These are phyloP conservation scores for Agriopis marginaria DNA, from an alignment of 2,888 invertebrate species.

Conservation along the genomic window DNA sequence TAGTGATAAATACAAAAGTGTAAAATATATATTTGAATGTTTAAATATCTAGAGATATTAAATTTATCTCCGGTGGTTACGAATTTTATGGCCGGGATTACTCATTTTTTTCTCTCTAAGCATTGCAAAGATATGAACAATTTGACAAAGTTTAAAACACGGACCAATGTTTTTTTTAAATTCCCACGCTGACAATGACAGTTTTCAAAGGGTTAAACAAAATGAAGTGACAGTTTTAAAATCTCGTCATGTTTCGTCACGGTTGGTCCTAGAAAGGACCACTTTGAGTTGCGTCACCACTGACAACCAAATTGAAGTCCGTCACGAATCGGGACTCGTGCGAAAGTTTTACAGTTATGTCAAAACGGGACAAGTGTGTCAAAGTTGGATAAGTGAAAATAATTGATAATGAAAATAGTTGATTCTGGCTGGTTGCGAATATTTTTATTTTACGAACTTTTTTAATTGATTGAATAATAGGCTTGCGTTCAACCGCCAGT, in stretches of 20 bases:
- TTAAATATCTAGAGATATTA: not conserved
- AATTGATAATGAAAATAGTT: conserved; percentile 34
- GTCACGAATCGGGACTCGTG: conserved; percentile 78
- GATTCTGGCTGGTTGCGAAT: conserved; percentile 24
- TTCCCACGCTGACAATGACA: conserved; percentile 66
- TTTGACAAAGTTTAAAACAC: not conserved
- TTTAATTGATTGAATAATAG: too few species aligned
- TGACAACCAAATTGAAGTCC: conserved; percentile 78
- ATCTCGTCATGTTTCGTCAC: conserved; percentile 74
- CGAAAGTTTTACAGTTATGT: conserved; percentile 55
- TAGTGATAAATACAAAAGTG: conserved; percentile 14
- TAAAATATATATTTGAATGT: not conserved
- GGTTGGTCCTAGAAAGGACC: conserved; percentile 66
- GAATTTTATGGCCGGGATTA: too few species aligned
- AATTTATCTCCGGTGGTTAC: too few species aligned
- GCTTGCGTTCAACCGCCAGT: too few species aligned
- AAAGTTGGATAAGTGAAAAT: conserved; percentile 41
- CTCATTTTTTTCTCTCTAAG: too few species aligned
- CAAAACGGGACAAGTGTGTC: conserved; percentile 19
- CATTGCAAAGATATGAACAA: too few species aligned
- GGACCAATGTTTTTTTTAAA: conserved; percentile 1
- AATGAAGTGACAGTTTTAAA: conserved; percentile 78
- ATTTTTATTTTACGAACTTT: too few species aligned
- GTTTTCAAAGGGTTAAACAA: conserved; percentile 73
- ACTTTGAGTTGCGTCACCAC: conserved; percentile 73